A percentile compares a stretch with the other conserved stretches of the same genome.
These are phyloP conservation scores for Iguana delicatissima DNA, from an alignment of 2,797 vertebrate genomes.

Conservation along the genomic window DNA sequence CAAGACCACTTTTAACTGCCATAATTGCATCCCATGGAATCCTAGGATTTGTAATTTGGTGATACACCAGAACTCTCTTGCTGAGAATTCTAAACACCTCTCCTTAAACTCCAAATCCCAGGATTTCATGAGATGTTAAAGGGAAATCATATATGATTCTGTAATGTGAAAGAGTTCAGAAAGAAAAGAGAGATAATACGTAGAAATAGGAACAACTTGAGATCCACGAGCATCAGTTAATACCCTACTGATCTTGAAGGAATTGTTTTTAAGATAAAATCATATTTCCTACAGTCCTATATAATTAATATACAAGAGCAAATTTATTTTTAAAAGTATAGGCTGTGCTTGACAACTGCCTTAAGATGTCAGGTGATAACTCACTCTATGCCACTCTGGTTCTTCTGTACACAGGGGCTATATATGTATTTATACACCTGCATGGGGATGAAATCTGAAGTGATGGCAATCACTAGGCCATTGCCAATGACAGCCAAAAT, in stretches of 20 bases:
- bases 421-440: slow-evolving; percentile 90
- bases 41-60: too few species aligned
- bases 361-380: slow-evolving; percentile 35
- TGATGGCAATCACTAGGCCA: slow-evolving; percentile 92
- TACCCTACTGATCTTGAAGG: neutral
- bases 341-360: neutral
- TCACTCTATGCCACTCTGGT: slow-evolving; percentile 80
- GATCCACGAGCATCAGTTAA: neutral
- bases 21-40: too few species aligned
- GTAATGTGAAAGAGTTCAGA: too few species aligned
- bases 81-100: too few species aligned
- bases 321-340: neutral
- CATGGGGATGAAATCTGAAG: slow-evolving; percentile 94
- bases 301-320: neutral
- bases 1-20: too few species aligned
- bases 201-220: neutral
- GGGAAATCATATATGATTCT: too few species aligned
- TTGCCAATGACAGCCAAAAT: slow-evolving; percentile 94
- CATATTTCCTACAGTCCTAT: slow-evolving; percentile 3
- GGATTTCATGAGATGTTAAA: too few species aligned
- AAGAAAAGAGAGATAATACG: too few species aligned
- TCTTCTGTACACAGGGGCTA: slow-evolving; percentile 83
- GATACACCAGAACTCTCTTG: too few species aligned
- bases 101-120: too few species aligned
- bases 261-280: neutral